These are phyloP conservation scores for Pterobdella sp. DNA, from an alignment of 2,888 invertebrate genomes.

Conservation along the genomic window DNA sequence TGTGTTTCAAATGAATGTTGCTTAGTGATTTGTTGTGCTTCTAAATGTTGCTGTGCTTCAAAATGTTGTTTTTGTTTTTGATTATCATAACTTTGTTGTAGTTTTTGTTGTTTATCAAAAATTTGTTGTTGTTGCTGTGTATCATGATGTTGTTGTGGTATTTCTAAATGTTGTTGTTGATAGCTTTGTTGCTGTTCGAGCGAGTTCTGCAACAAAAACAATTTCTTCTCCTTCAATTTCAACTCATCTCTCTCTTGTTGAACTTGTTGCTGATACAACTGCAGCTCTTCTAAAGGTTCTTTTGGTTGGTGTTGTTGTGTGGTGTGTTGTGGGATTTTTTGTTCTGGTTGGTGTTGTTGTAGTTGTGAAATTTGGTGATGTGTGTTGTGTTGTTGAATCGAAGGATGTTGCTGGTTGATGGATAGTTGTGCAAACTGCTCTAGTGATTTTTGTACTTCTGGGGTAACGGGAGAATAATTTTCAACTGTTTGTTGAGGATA, in stretches of 20 bases:
- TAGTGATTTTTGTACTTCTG: no score
- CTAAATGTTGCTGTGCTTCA: not conserved
- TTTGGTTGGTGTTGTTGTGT: not conserved
- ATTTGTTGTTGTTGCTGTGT: not conserved
- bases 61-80: no score
- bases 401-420: not conserved
- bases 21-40: no score
- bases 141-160: not conserved
- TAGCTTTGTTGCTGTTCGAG: not conserved
- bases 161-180: not conserved
- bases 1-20: no score
- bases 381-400: not conserved
- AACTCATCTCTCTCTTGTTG: not conserved
- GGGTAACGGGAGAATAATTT: no score
- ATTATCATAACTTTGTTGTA: no score
- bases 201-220: slow-evolving; percentile 2
- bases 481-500: no score
- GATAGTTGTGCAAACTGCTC: no score
- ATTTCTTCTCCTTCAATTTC: not conserved
- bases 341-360: not conserved
- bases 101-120: not conserved
- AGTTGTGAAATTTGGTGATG: not conserved
- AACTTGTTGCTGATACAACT: slow-evolving; percentile 1
- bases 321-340: not conserved
- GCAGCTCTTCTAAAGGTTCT: not conserved